A percentile compares a stretch with the other conserved stretches of the same genome.
phyloP scores from a whole-genome alignment of 2,888 invertebrate species.

The Scaptomyza reducta region DNA sequence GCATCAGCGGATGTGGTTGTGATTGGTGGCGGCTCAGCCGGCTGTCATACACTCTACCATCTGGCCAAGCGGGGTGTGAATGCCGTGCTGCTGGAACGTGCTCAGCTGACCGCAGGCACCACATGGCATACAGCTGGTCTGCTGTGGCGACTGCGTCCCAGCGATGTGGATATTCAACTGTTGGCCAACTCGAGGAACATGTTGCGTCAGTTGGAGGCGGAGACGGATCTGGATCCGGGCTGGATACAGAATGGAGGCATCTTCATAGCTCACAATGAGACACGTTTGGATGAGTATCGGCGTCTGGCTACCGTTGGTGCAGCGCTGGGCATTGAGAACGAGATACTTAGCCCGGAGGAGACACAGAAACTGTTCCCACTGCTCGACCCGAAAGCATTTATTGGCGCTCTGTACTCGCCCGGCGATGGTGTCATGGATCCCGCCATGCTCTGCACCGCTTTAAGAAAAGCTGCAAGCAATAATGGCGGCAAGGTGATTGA shows the following conservation, averaged over 20 bases:
- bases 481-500: conserved; percentile 91
- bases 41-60: conserved; percentile 90
- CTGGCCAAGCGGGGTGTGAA: conserved; percentile 80
- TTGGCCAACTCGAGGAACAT: conserved; percentile 89
- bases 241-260: conserved; percentile 96
- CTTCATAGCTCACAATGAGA: conserved; percentile 91
- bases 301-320: conserved; percentile 92
- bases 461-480: conserved; percentile 89
- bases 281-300: conserved; percentile 92
- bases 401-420: conserved; percentile 91
- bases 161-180: conserved; percentile 93
- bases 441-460: conserved; percentile 90
- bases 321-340: conserved; percentile 90
- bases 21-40: conserved; percentile 94
- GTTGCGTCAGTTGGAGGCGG: conserved; percentile 89
- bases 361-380: conserved; percentile 91
- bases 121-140: conserved; percentile 86
- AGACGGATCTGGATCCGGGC: conserved; percentile 92
- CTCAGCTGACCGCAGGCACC: conserved; percentile 88
- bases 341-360: conserved; percentile 89
- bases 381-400: conserved; percentile 89
- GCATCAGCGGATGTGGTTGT: conserved; percentile 90
- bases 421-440: conserved; percentile 94
- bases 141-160: conserved; percentile 93
- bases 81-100: conserved; percentile 91